Evolutionary conservation across 2,888 invertebrate genomes (phyloP), one percentile per base, ranked within the genome.

Genomic region (Mycogona germanica): DNA sequence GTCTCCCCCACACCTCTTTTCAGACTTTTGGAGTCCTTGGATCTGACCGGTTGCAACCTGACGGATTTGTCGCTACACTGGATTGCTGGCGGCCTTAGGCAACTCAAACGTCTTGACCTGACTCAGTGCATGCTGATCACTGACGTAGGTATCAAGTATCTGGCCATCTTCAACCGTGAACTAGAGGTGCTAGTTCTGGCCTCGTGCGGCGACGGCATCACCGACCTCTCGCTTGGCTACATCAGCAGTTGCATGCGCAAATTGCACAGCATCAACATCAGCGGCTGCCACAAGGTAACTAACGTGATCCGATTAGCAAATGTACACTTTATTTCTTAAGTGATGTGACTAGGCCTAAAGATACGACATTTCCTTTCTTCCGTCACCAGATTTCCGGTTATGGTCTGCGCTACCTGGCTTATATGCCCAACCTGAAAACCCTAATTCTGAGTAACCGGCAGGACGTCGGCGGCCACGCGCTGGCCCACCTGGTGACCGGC

Each of bases 131-230:
- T 92, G 83, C 84, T 87, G 67, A 81, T 95, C 23, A 87, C 87
- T 60, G 92, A 95, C 65, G 80, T 83, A 56, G 93, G 93, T 2
- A 88, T 95, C 61, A 84, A 84, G 0, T 85, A 89, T 67, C 71
- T 95, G 59, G 84, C 86, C 2, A 82, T 87, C 26, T 57, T 61
- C 32, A 67, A 84, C 60, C 78, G 82, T 32, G 79, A 80, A 35
- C 72, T 95, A 61, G 88, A 92, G 70, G 78, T 85, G 67, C 75
- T 95, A 51, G 87, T 87, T 23, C 74, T 93, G 59, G 93, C 93
- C 74, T 93, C 95, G 74, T 95, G 93, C 73, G n/a, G n/a, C n/a
- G 93, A 93, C 73, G 80, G 91, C 66, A 74, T 95, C 57, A 87
- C 88, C 58, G 95, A 95, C 71, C 89, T 89, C 66, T 85, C 89